These are phyloP conservation scores for Gibbula magus DNA, from an alignment of 2,888 invertebrate genomes.

Conservation along the genomic window DNA sequence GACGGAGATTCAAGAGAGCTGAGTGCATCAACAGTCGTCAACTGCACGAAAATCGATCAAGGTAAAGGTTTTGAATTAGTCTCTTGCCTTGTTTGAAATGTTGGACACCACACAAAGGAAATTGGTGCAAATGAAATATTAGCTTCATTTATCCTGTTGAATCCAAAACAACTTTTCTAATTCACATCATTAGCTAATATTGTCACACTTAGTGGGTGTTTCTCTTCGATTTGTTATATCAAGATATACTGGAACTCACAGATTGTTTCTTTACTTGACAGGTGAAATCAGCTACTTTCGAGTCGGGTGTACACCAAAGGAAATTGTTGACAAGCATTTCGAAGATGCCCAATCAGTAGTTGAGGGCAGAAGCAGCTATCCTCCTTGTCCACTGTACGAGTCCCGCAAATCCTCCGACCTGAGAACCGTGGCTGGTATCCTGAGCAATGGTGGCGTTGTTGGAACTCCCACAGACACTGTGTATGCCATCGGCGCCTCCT, in stretches of 20 bases:
- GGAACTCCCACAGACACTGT: constrained; percentile 62
- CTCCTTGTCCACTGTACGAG: constrained; percentile 47
- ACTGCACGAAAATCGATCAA: constrained; percentile 57
- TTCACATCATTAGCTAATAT: not conserved
- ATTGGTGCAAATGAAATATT: no score
- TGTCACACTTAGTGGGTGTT: not conserved
- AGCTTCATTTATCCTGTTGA: not conserved
- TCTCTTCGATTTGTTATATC: not conserved
- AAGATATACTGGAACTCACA: not conserved
- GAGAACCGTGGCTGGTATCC: constrained; percentile 41
- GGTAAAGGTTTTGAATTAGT: constrained; percentile 46
- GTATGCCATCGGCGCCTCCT: constrained; percentile 57
- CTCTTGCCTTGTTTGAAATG: constrained; percentile 39
- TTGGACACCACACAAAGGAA: constrained; percentile 40
- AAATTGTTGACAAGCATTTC: constrained; percentile 42
- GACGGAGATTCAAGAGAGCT: constrained; percentile 56
- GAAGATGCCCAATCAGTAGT: constrained; percentile 40
- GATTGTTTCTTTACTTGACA: constrained; percentile 23
- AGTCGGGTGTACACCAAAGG: constrained; percentile 57
- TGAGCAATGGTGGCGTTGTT: constrained; percentile 52
- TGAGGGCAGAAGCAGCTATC: constrained; percentile 19
- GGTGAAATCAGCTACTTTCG: constrained; percentile 56
- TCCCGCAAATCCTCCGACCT: constrained; percentile 50
- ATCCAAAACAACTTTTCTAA: not conserved
- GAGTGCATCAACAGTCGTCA: constrained; percentile 58